These are phyloP conservation scores for Ptychobarbus kaznakovi DNA, from an alignment of 2,797 vertebrate genomes.

Conservation along the genomic window DNA sequence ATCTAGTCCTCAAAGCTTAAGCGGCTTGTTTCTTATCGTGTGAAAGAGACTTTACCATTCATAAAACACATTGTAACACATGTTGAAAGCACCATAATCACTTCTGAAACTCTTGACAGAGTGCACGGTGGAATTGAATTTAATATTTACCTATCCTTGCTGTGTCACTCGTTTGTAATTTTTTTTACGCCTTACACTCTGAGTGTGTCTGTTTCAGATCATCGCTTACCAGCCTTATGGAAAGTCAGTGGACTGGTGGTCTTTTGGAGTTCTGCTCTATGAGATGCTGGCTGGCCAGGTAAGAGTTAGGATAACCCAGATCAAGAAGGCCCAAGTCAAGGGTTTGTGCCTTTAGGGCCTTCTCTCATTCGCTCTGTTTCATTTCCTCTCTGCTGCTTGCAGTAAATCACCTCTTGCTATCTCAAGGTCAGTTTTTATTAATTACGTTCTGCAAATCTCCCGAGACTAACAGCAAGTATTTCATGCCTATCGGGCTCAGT, in stretches of 20 bases:
- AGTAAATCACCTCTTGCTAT: conserved; percentile 42
- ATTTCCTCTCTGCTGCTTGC: conserved; percentile 36
- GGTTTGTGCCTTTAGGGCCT: not conserved
- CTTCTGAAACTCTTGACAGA: not conserved
- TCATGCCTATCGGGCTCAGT: conserved; percentile 50
- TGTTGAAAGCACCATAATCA: conserved; percentile 15
- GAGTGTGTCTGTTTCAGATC: conserved; percentile 82
- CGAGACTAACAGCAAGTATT: conserved; percentile 44
- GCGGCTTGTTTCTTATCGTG: not conserved
- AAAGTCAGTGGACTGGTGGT: conserved; percentile 99
- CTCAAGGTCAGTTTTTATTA: conserved; percentile 60
- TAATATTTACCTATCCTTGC: conserved; percentile 25
- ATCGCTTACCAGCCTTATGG: conserved; percentile 98
- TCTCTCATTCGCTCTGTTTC: conserved; percentile 14
- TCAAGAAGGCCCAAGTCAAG: conserved; percentile 27
- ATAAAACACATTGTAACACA: not conserved
- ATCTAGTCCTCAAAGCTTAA: conserved; percentile 1
- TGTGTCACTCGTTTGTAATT: conserved; percentile 4
- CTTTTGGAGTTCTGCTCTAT: conserved; percentile 96
- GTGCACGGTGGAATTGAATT: not conserved
- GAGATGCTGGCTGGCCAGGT: conserved; percentile 99
- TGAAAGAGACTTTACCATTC: not conserved
- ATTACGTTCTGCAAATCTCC: conserved; percentile 51
- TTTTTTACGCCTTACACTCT: conserved; percentile 26
- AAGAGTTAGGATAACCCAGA: conserved; percentile 48